A percentile compares a stretch with the other conserved stretches of the same genome.
Conservation (phyloP, 2,797 vertebrate species). For the Kryptolebias ocellatus region DNA sequence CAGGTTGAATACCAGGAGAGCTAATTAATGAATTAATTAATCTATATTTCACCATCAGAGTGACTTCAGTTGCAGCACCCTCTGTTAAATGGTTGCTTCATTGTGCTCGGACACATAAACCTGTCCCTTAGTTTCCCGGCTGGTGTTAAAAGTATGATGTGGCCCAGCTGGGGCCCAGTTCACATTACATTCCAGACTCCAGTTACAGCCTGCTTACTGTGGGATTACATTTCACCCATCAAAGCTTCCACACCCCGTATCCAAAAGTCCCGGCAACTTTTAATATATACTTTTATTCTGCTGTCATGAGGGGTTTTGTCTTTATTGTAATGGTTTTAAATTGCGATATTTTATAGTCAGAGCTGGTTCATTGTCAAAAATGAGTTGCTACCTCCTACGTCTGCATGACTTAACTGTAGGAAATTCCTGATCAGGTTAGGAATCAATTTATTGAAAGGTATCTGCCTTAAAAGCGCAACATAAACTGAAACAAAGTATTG, state of each 20-base stretch:
- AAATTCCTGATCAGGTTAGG: too few relatives aligned
- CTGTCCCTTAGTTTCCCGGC: slow-evolving; percentile 35
- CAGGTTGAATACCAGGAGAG: not conserved
- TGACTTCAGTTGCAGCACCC: not conserved
- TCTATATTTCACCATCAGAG: not conserved
- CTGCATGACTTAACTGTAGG: too few relatives aligned
- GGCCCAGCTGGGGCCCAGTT: slow-evolving; percentile 32
- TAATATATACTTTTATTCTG: too few relatives aligned
- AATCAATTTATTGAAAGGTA: too few relatives aligned
- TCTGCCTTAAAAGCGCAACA: too few relatives aligned
- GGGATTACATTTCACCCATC: slow-evolving; percentile 49
- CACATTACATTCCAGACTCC: slow-evolving; percentile 57
- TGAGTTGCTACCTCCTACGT: too few relatives aligned
- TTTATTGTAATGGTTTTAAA: too few relatives aligned
- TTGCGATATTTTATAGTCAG: too few relatives aligned
- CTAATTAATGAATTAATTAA: not conserved
- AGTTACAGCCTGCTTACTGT: slow-evolving; percentile 55
- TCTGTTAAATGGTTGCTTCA: not conserved
- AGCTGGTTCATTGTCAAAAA: too few relatives aligned
- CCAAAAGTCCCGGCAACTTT: not conserved
- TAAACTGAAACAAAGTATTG: too few relatives aligned
- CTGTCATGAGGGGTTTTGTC: too few relatives aligned
- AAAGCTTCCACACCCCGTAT: slow-evolving; percentile 4
- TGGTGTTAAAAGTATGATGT: slow-evolving; percentile 27
- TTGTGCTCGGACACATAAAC: slow-evolving; percentile 12